These are phyloP conservation scores for Argyresthia albistria DNA, from an alignment of 2,888 invertebrate genomes.

Conservation along the genomic window DNA sequence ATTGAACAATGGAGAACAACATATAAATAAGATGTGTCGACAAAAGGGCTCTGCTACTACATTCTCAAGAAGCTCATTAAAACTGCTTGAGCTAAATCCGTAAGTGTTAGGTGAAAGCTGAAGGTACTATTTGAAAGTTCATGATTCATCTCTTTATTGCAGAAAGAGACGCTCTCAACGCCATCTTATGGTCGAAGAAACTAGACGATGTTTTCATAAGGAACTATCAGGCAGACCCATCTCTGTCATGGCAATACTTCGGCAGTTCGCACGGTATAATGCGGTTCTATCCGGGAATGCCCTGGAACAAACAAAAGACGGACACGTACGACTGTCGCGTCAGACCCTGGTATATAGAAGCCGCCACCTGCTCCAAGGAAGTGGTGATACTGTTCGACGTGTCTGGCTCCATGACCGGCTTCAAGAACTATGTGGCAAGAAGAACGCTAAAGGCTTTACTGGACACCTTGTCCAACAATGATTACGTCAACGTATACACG, in stretches of 20 bases:
- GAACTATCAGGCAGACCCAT: conserved; percentile 91
- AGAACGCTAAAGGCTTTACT: conserved; percentile 91
- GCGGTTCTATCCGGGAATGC: conserved; percentile 90
- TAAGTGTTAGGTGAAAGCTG: too few species aligned
- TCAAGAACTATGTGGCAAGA: conserved; percentile 81
- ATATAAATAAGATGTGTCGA: too few species aligned
- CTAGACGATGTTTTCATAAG: conserved; percentile 87
- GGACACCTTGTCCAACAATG: conserved; percentile 97
- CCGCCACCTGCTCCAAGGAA: conserved; percentile 98
- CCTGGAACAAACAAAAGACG: conserved; percentile 68
- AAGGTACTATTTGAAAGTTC: too few species aligned
- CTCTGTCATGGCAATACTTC: conserved; percentile 97
- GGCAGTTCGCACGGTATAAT: conserved; percentile 95
- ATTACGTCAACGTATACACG: conserved; percentile 94
- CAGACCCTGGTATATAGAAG: conserved; percentile 96
- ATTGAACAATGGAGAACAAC: too few species aligned
- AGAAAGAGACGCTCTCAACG: conserved; percentile 45
- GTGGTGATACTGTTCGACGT: conserved; percentile 95
- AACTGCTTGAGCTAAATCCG: too few species aligned
- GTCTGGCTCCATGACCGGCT: conserved; percentile 97
- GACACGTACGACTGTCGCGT: conserved; percentile 95
- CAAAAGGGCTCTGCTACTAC: too few species aligned
- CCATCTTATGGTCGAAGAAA: conserved; percentile 90
- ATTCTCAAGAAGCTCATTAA: too few species aligned
- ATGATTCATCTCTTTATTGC: conserved; percentile 20